Base-by-base conservation (phyloP, 2,888 invertebrate species). In the Aleiodes leptofemur region DNA sequence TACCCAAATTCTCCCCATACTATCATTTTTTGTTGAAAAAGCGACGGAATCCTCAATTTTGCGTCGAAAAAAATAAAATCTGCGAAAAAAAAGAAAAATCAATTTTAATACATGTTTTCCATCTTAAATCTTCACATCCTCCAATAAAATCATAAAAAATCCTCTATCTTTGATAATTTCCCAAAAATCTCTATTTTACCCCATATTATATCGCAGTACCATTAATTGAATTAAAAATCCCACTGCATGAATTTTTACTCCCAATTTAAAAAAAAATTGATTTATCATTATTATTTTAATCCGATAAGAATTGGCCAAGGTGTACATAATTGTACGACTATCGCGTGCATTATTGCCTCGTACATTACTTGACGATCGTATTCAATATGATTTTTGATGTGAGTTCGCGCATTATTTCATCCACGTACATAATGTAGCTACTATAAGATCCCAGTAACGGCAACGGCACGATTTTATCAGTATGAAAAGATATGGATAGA, bases 311-410 rank as follows among this genome's bases (percentile, higher is more conserved):
- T 85, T 84, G 75, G 74, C 29, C 72, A 50, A 72, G 72, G 74
- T 69, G 69, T 80, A 31, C 82, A 81, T 86, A 86, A 86, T 86
- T 86, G 86, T 82, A 81, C 82, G 82, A 85, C 86, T 83, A 86
- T 86, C 86, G 13, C 85, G 82, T 86, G 83, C 85, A 86, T 86
- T 86, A 86, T 86, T 86, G 85, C 84, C 84, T 86, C 87, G 84
- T 87, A 87, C 85, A 86, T 87, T 87, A 87, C 86, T 86, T 86
- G 83, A 84, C 82, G 85, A 85, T 80, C 53, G 7, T 50, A 87
- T 86, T 87, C 86, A 87, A 87, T 87, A 86, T 53, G n/a, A 68
- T 7, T 31, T 51, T 51, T 68, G 68, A 48, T 31, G 68, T 23
- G 64, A 68, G 70, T 55, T 68, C 31, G n/a, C 23, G 51, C n/a